Base-by-base conservation (phyloP, 2,797 vertebrate species). In the Sarcophilus harrisii region DNA sequence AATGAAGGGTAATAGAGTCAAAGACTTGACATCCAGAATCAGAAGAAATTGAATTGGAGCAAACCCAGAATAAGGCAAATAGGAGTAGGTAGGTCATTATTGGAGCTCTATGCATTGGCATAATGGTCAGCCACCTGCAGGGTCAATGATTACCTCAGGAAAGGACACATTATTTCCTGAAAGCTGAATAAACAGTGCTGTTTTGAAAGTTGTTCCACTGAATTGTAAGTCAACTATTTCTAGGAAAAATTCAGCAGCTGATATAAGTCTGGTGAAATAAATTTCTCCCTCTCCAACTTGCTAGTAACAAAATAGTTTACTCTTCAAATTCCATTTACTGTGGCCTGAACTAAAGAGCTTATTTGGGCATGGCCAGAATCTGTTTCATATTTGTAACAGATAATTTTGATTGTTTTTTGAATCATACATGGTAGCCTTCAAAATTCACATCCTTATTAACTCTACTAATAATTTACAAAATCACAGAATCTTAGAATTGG, bases 231-330 rank as follows among this genome's bases (percentile, higher is more conserved):
- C 62, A 95, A 10, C 13, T 21, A 62, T 30, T 98, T 98, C 97
- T 95, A 97, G 95, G 97, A 66, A 96, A n/a, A 95, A 94, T 73
- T 58, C 59, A 97, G 16, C 90, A 58, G 6, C 52, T 95, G 0
- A 29, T 94, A 62, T 97, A 96, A 97, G 97, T 59, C 90, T 96
- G 96, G 93, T 97, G 96, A 98, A 97, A 52, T 97, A 94, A 96
- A 93, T 57, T 97, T 95, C 94, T 95, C 49, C 91, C 93, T 96
- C 98, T 93, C 60, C 96, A 57, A 95, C 95, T 91, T 96, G 96
- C 95, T 93, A 32, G 93, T 92, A 62, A 81, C 90, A 1, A 96
- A 95, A 58, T 87, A 87, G 73, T 87, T 87, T 87, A 27, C 73
- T 87, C 73, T 73, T 81, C 93, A 90, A 81, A 58, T 94, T 49